Evolutionary conservation across 2,797 vertebrate genomes (phyloP), one percentile per base, ranked within the genome.

Genomic region (Falco concolor): DNA sequence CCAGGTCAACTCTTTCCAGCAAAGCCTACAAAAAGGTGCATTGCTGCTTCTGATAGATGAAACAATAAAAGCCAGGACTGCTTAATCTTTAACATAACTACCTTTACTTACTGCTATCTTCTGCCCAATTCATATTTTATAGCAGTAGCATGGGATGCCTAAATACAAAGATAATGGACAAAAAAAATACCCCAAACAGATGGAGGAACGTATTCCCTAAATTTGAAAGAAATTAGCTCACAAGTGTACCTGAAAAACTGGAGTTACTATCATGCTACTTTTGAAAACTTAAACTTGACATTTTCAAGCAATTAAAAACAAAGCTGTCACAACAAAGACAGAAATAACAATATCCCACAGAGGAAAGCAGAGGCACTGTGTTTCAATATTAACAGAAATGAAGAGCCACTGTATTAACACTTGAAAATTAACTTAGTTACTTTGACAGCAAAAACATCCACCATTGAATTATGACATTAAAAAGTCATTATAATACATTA

Each of bases 261-360:
- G 17, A 67, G 34, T 92, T 90, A 59, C 40, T 16, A 79, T 25
- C 52, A 28, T 3, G 42, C 25, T 42, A 47, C 45, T 78, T 84
- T 42, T 20, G 63, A 74, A 84, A 91, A 69, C 24, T 68, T 72
- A 23, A 87, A 83, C 6, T 27, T 92, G 68, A 49, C 54, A 61
- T 74, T 75, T 89, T 75, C 49, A 85, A 94, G 89, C 63, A 95
- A 88, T 94, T 85, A 83, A 75, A 96, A 79, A 27, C 49, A 95
- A 47, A 87, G 72, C 84, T 79, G 75, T 72, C 88, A 86, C 73
- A 85, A 90, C 53, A 84, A 63, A 78, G 93, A 73, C 12, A 94
- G 90, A 93, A 97, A 87, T 52, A 91, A 34, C 14, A 92, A 73
- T 27, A 95, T 60, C 78, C 68, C 59, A 53, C 75, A 89, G 76